These are phyloP conservation scores for Brachyrhaphis roseni DNA, from an alignment of 2,797 vertebrate genomes.

Conservation along the genomic window DNA sequence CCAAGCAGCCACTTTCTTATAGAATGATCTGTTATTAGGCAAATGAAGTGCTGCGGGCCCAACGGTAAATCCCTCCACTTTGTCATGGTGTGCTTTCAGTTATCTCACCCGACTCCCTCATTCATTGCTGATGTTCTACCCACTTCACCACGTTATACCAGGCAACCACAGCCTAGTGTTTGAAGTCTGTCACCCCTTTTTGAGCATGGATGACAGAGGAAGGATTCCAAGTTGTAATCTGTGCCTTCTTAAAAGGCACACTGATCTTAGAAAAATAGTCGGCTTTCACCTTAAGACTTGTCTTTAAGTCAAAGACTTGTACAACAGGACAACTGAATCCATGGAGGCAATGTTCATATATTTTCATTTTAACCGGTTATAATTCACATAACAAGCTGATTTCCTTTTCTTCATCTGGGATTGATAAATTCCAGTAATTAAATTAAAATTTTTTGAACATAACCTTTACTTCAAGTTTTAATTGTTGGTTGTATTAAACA, in stretches of 20 bases:
- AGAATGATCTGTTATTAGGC: conserved; percentile 84
- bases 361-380: neutral
- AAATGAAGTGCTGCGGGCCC: conserved; percentile 82
- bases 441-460: neutral
- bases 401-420: neutral
- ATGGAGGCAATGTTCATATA: conserved; percentile 5
- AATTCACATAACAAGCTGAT: neutral
- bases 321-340: neutral
- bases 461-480: conserved; percentile 1
- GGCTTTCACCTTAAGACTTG: conserved; percentile 14
- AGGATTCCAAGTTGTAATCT: conserved; percentile 93
- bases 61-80: conserved; percentile 82
- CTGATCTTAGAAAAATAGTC: conserved; percentile 87
- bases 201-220: conserved; percentile 84
- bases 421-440: neutral
- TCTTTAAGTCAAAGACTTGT: conserved; percentile 6
- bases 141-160: conserved; percentile 56
- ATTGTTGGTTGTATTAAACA: neutral
- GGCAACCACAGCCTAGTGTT: conserved; percentile 55
- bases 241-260: conserved; percentile 91
- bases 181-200: conserved; percentile 83
- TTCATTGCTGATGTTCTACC: conserved; percentile 70
- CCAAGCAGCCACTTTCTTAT: conserved; percentile 72
- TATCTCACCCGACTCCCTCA: conserved; percentile 69
- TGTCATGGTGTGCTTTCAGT: conserved; percentile 79